phyloP scores from a whole-genome alignment of 2,113 vertebrate species.

The Corvus moneduloides region DNA sequence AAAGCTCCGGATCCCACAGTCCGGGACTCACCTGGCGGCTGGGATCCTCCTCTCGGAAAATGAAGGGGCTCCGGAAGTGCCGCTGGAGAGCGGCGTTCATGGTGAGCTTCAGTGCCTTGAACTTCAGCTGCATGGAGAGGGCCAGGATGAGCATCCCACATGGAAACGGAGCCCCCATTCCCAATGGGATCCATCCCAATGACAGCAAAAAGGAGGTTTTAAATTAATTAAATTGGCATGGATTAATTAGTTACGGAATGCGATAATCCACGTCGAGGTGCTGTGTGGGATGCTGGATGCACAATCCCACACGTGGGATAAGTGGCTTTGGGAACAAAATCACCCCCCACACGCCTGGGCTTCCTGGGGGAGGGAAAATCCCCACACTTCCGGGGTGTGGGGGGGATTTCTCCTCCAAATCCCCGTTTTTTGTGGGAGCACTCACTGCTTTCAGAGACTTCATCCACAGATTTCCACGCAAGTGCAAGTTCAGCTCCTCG shows the following conservation, averaged over 20 bases:
- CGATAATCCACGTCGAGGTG: rapidly evolving
- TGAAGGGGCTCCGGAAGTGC: slow-evolving; percentile 74
- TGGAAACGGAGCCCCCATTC: background rate
- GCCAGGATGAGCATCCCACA: rapidly evolving
- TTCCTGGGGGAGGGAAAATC: background rate
- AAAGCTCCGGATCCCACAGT: rapidly evolving
- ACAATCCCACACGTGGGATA: rapidly evolving
- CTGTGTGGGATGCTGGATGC: background rate
- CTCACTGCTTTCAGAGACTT: slow-evolving; percentile 81
- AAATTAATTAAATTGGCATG: too few species aligned
- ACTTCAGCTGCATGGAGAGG: slow-evolving; percentile 67
- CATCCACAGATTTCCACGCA: slow-evolving; percentile 80
- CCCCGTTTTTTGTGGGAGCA: rapidly evolving
- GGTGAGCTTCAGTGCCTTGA: slow-evolving; percentile 71
- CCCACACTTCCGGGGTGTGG: rapidly evolving
- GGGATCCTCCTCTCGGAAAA: slow-evolving; percentile 77
- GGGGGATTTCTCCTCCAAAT: background rate
- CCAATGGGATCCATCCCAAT: background rate
- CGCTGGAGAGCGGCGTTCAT: slow-evolving; percentile 61
- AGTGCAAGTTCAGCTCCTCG: slow-evolving; percentile 71
- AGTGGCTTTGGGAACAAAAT: background rate
- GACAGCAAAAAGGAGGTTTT: rapidly evolving
- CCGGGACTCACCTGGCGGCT: slow-evolving; percentile 72
- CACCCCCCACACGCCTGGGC: rapidly evolving
- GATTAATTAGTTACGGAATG: background rate